Conservation (phyloP, 1,140 invertebrate species). For the Cydia fagiglandana region DNA sequence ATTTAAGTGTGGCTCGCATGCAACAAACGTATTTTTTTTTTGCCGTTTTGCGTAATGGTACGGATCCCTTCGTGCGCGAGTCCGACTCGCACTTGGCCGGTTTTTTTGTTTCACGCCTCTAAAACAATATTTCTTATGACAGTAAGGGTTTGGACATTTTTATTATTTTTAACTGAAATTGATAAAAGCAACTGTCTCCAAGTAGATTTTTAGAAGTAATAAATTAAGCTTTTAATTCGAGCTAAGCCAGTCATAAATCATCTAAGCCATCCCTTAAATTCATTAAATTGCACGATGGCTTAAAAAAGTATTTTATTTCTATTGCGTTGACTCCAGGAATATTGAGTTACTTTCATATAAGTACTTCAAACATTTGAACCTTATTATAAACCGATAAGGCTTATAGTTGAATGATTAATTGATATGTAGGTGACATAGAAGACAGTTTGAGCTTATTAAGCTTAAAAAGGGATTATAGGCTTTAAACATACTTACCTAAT, state of each 20-base stretch:
- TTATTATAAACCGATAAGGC: background rate
- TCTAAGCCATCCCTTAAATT: background rate
- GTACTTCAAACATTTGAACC: background rate
- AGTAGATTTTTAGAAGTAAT: background rate
- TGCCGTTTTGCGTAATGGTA: no score
- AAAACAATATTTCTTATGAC: no score
- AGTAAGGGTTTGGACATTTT: background rate
- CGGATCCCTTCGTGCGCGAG: no score
- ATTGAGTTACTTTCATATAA: background rate
- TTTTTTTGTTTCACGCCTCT: no score
- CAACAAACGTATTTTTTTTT: no score
- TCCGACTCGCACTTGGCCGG: no score
- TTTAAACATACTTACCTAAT: no score
- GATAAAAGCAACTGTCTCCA: background rate
- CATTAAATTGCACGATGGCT: background rate
- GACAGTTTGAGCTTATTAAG: background rate
- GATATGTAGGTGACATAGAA: background rate
- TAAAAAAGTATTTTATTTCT: conserved; percentile 2
- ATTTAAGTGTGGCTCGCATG: no score
- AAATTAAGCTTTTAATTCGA: background rate
- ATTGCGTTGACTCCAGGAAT: background rate
- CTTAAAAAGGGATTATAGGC: no score
- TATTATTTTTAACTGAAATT: background rate
- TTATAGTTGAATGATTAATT: background rate
- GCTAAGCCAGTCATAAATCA: background rate